phyloP scores from a whole-genome alignment of 2,888 invertebrate species.

The Sinhomidia bicolor region DNA sequence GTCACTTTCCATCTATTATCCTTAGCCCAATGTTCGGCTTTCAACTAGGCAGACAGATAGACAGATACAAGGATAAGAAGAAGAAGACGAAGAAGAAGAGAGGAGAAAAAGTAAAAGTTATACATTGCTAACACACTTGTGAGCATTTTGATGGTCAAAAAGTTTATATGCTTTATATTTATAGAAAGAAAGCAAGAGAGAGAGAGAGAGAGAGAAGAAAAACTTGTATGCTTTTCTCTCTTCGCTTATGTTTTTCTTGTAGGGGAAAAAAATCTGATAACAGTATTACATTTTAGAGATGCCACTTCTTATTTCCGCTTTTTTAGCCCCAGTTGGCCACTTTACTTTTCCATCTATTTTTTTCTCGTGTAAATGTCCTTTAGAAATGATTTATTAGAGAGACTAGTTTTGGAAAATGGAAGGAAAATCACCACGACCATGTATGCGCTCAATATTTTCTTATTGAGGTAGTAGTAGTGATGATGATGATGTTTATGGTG shows the following conservation, averaged over 20 bases:
- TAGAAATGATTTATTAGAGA: slow-evolving; percentile 67
- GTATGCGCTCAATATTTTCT: background rate
- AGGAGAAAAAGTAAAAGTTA: slow-evolving; percentile 8
- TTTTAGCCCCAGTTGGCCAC: slow-evolving; percentile 65
- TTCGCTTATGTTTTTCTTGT: no score
- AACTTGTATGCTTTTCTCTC: background rate
- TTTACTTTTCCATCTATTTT: slow-evolving; percentile 65
- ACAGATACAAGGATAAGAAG: slow-evolving; percentile 40
- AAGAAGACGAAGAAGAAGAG: slow-evolving; percentile 24
- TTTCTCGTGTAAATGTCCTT: slow-evolving; percentile 57
- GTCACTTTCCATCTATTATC: slow-evolving; percentile 71
- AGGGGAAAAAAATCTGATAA: slow-evolving; percentile 59
- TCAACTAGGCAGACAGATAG: slow-evolving; percentile 40
- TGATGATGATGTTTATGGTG: background rate
- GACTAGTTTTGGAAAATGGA: slow-evolving; percentile 39
- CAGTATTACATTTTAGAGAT: slow-evolving; percentile 50
- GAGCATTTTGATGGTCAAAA: slow-evolving; percentile 39
- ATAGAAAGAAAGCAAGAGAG: no score
- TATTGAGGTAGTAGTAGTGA: background rate
- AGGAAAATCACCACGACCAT: slow-evolving; percentile 26
- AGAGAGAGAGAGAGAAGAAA: no score
- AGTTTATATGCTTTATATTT: background rate
- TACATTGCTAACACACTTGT: background rate
- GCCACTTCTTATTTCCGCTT: slow-evolving; percentile 59
- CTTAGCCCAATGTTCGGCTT: slow-evolving; percentile 43